A percentile compares a stretch with the other conserved stretches of the same genome.
Conservation (phyloP, 1,140 invertebrate species). For the Psix sp. region DNA sequence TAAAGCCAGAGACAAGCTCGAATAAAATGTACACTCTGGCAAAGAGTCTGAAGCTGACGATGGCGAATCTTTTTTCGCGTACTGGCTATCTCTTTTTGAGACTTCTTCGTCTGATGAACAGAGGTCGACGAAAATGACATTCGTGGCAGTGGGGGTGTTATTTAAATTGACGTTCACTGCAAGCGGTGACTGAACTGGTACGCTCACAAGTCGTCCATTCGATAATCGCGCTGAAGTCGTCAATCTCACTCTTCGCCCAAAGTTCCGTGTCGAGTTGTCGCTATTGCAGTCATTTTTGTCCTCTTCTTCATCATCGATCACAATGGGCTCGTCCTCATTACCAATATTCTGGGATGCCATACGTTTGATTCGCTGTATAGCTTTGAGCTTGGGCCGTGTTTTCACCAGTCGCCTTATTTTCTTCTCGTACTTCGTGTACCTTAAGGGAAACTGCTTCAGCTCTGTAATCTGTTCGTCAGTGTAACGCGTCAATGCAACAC, state of each 20-base stretch:
- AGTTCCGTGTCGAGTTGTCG: slow-evolving; percentile 10
- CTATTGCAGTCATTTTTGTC: slow-evolving; percentile 15
- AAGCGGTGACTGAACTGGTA: neutral
- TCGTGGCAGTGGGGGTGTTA: slow-evolving; percentile 20
- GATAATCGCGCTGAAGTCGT: slow-evolving; percentile 3
- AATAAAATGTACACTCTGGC: too few species aligned
- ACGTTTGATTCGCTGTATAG: slow-evolving; percentile 8
- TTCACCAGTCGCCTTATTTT: slow-evolving; percentile 47
- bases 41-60: too few species aligned
- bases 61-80: slow-evolving; percentile 62
- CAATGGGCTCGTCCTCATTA: slow-evolving; percentile 48
- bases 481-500: slow-evolving; percentile 73
- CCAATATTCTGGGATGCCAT: neutral
- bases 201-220: slow-evolving; percentile 10
- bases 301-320: slow-evolving; percentile 55
- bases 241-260: neutral
- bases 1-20: too few species aligned
- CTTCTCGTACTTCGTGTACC: slow-evolving; percentile 64
- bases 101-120: slow-evolving; percentile 79
- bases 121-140: slow-evolving; percentile 76
- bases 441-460: slow-evolving; percentile 63
- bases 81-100: slow-evolving; percentile 2
- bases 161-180: neutral
- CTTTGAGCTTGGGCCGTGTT: slow-evolving; percentile 41
- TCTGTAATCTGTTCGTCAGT: slow-evolving; percentile 68